A percentile compares a stretch with the other conserved stretches of the same genome.
These are phyloP conservation scores for Pangasius djambal DNA, from an alignment of 2,797 vertebrate genomes.

Conservation along the genomic window DNA sequence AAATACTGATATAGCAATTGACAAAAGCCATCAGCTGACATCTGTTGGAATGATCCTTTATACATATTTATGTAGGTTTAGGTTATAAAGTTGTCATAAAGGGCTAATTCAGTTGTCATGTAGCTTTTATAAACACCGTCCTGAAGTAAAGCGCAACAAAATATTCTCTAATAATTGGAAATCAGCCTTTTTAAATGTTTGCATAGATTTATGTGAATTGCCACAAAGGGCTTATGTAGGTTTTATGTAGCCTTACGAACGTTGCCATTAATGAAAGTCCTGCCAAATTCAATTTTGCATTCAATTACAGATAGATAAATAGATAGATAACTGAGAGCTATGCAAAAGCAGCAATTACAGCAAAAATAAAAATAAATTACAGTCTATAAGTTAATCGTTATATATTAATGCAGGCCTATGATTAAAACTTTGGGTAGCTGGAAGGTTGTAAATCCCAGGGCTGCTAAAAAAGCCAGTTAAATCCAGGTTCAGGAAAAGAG, in stretches of 20 bases:
- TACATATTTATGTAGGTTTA: background rate
- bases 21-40: too few relatives aligned
- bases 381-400: background rate
- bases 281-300: background rate
- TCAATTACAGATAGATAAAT: background rate
- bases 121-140: too few relatives aligned
- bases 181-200: background rate
- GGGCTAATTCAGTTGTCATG: too few relatives aligned
- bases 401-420: background rate
- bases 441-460: background rate
- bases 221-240: background rate
- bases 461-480: background rate
- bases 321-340: background rate
- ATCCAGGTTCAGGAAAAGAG: background rate
- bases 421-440: background rate
- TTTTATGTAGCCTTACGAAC: background rate
- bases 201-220: background rate
- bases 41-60: background rate
- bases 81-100: too few relatives aligned
- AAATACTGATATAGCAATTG: too few relatives aligned
- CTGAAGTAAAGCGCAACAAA: too few relatives aligned
- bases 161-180: too few relatives aligned
- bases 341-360: too few relatives aligned
- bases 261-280: background rate
- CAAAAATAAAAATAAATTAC: too few relatives aligned